Evolutionary conservation across 2,113 vertebrate genomes (phyloP), one percentile per base, ranked within the genome.

Genomic region (Serranochromis macrocephalus): DNA sequence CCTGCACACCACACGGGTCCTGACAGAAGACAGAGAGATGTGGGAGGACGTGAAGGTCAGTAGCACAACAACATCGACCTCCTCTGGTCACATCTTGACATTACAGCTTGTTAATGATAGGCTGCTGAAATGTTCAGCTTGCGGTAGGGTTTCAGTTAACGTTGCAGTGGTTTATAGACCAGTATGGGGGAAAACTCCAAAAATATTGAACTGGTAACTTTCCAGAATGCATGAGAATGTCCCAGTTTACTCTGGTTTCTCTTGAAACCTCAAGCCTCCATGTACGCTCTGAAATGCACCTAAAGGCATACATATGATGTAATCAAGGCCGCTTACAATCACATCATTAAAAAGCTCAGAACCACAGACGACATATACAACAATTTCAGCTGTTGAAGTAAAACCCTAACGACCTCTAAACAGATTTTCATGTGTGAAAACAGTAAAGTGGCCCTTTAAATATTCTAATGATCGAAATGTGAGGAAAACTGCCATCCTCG

Each of bases 11-110:
- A 98, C 97, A 17, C 95, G 99, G 1, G 98, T 99, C 57, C 96
- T 99, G 61, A 97, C 97, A 75, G 99, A 99, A 85, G 99, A 99
- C 93, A 98, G 94, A 93, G 99, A 98, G 92, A 96, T 98, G 93
- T 99, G 99, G 99, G 98, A 99, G 68, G 99, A 99, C 79, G 98
- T 99, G 73, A 99, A 99, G 97, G 99, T 99, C 66, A 96, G 97
- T 91, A 17, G 29, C 73, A 47, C 33, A 8, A 17, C 84, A 85
- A 85, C 90, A 90, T 91, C 92, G 93, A 24, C 90, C 82, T 53
- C 88, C 33, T 75, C 83, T 95, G 94, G 92, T 24, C 88, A 85
- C 9, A 7, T 5, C 14, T 8, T 40, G 19, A 47, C 79, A 92
- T 89, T 93, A 81, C 93, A 93, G 4, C 26, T 42, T 40, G n/a